Base-by-base conservation (phyloP, 2,113 vertebrate species). In the Boleophthalmus pectinirostris region DNA sequence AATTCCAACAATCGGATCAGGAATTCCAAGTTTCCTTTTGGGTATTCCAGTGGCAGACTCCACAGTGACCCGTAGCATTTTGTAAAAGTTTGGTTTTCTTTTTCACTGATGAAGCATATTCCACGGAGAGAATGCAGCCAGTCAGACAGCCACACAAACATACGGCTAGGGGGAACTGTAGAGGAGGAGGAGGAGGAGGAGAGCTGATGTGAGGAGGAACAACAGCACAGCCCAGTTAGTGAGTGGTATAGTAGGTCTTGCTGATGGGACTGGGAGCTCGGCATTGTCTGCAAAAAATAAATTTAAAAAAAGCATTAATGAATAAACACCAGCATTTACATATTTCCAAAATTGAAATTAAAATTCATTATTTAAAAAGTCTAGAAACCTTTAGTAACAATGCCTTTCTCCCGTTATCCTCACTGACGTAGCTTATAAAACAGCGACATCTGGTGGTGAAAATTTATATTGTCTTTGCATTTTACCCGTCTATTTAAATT, bases 21-120 rank as follows among this genome's bases (percentile, higher is more conserved):
- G 97, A 69, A 93, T 94, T 80, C 97, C 96, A 82, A 99, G 92
- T 81, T 93, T 98, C 79, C 95, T 95, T 92, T 96, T 97, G 23
- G 97, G 97, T 69, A 99, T 95, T 74, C 95, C 95, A 58, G 73
- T 83, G 25, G 97, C 96, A 29, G 94, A 96, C 81, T 98, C 96
- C 75, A 99, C 94, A 66, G 95, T 87, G 51, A 98, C 94, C 21
- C 95, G 96, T 86, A 99, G 91, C 97, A 99, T 99, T 46, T 81
- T 77, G 21, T 20, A n/a, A n/a, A 23, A 74, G 60, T n/a, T 76
- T 10, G 23, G 1, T 51, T 0, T 64, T 61, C 56, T 73, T 47
- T 68, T 4, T 69, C 10, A 51, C n/a, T 66, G 38, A 57, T 1
- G 8, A 5, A 14, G 56, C 80, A 83, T 83, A 70, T 38, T 73